Evolutionary conservation across 2,797 vertebrate species (phyloP), one percentile per base, ranked within the genome.

Genomic region (Dryobates pubescens): DNA sequence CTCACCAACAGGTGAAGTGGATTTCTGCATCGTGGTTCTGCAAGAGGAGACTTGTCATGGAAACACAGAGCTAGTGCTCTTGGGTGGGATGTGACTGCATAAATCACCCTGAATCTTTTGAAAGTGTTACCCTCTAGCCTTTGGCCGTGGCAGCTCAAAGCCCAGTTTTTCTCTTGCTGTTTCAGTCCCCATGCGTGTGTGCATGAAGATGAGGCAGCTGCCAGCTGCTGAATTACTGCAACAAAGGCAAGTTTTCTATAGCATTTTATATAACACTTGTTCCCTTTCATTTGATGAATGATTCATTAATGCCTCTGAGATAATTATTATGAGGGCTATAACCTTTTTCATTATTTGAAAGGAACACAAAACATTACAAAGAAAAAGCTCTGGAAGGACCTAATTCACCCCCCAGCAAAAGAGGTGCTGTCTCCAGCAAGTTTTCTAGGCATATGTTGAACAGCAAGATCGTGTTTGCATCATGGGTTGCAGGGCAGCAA

Each of bases 221-320:
- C 85, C 89, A 95, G 95, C 85, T 93, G 92, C 80, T 86, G 58
- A 89, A 95, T 96, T 88, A 74, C 69, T 49, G 32, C 77, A 96
- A 95, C 77, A 94, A 94, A 93, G 22, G 41, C 54, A 86, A 91
- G 45, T 89, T 93, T 92, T 96, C 82, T 38, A 77, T 91, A 92
- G 77, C 77, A 13, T 88, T 95, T 94, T 89, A 77, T 88, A 17
- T 71, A 91, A 89, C 32, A 64, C 45, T 94, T 86, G 74, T 82
- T 92, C 89, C 51, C 61, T 89, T 93, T 85, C 77, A 86, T 91
- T 93, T 88, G 77, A 92, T 92, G 85, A 96, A 95, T 94, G 89
- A 95, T 95, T 93, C 74, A 95, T 92, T 93, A 91, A 79, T 93
- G 51, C 56, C 54, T 92, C 54, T 88, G 87, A 88, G 68, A 53